These are phyloP conservation scores for Calephelis perditalis DNA, from an alignment of 2,888 invertebrate genomes.

Conservation along the genomic window DNA sequence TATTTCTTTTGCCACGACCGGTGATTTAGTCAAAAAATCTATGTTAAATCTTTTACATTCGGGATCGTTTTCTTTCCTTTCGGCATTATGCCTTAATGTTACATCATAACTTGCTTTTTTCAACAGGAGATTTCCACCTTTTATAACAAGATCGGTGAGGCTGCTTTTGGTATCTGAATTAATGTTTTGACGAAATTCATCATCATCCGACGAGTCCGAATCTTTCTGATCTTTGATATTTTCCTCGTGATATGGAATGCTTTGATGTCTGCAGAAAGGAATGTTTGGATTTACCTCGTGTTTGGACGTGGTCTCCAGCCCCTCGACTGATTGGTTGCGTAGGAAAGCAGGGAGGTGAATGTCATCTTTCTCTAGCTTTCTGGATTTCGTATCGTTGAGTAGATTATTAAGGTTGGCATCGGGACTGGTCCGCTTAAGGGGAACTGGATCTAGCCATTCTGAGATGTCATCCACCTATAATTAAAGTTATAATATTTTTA, in stretches of 20 bases:
- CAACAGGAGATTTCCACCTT: constrained; percentile 42
- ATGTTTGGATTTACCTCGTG: constrained; percentile 37
- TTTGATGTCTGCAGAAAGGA: constrained; percentile 52
- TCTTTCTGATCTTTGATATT: constrained; percentile 31
- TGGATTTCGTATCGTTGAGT: constrained; percentile 33
- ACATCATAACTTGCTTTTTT: constrained; percentile 56
- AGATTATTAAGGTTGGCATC: constrained; percentile 40
- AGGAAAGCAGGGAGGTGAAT: constrained; percentile 50
- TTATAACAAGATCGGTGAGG: constrained; percentile 42
- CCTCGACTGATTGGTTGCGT: constrained; percentile 68
- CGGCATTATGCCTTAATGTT: constrained; percentile 38
- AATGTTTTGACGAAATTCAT: constrained; percentile 21
- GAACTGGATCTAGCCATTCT: constrained; percentile 61
- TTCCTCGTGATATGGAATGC: constrained; percentile 38
- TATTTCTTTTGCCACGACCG: constrained; percentile 44
- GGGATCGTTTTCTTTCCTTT: constrained; percentile 44
- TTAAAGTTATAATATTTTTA: not conserved
- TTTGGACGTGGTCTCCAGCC: constrained; percentile 49
- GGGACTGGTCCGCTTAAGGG: constrained; percentile 51
- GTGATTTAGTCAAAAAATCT: constrained; percentile 43
- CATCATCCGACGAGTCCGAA: constrained; percentile 40
- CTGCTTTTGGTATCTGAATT: constrained; percentile 26
- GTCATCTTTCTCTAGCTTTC: constrained; percentile 33
- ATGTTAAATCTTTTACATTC: constrained; percentile 53
- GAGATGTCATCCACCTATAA: constrained; percentile 66